A percentile compares a stretch with the other conserved stretches of the same genome.
Conservation (phyloP, 2,797 vertebrate genomes). For the Danio choprae region DNA sequence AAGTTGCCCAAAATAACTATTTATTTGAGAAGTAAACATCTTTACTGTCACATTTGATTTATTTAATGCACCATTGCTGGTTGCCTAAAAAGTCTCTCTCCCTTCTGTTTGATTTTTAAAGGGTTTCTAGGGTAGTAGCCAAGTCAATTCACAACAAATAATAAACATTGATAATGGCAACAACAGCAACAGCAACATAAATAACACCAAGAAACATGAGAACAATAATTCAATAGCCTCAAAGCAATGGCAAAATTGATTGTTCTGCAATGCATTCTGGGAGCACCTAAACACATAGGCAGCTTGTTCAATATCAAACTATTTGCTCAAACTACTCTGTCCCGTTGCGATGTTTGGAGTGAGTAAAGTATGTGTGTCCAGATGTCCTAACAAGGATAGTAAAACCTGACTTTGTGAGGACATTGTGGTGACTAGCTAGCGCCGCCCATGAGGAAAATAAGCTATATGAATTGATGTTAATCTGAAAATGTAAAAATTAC, state of each 20-base stretch:
- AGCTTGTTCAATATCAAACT: neutral
- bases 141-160: slow-evolving; percentile 12
- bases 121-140: too few species aligned
- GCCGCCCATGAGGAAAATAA: too few species aligned
- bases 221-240: neutral
- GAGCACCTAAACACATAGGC: neutral
- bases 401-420: too few species aligned
- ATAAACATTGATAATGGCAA: neutral
- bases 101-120: neutral
- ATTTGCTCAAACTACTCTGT: neutral
- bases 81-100: neutral
- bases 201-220: neutral
- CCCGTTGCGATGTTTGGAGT: neutral
- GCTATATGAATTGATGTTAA: too few species aligned
- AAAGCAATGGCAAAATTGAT: neutral
- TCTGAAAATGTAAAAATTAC: too few species aligned
- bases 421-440: too few species aligned
- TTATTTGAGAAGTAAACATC: too few species aligned
- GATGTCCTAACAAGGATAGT: too few species aligned
- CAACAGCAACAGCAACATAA: neutral
- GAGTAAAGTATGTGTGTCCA: neutral
- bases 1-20: too few species aligned
- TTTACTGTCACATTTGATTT: neutral
- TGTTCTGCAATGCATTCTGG: neutral
- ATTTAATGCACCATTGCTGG: neutral